These are phyloP conservation scores for Scaptomyza hsui DNA, from an alignment of 1,140 invertebrate genomes.

Conservation along the genomic window DNA sequence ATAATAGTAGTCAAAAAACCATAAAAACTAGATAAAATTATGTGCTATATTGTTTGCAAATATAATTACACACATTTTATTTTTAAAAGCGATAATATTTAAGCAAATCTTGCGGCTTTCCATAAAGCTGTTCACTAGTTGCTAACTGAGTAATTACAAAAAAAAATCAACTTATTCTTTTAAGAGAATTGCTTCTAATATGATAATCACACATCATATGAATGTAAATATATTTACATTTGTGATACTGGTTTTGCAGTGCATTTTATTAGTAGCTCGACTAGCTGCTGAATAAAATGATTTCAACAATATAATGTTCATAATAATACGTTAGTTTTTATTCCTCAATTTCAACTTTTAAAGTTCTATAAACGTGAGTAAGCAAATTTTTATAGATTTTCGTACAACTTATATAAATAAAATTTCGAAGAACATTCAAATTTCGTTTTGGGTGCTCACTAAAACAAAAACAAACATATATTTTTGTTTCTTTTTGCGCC, in stretches of 20 bases:
- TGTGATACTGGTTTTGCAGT: neutral
- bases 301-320: neutral
- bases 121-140: neutral
- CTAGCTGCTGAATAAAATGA: neutral
- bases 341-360: too few species aligned
- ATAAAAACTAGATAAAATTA: constrained; percentile 17
- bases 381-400: neutral
- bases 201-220: neutral
- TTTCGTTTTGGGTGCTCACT: constrained; percentile 9
- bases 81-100: constrained; percentile 5
- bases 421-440: neutral
- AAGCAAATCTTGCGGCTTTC: constrained; percentile 9
- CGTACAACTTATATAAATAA: neutral
- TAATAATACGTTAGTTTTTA: too few species aligned
- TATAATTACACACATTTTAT: neutral
- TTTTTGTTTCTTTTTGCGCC: constrained; percentile 2
- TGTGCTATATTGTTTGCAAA: neutral
- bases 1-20: neutral
- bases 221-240: neutral
- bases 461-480: constrained; percentile 3
- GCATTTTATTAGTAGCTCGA: neutral
- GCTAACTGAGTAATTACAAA: constrained; percentile 1
- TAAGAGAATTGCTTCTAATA: neutral
- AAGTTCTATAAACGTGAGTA: neutral
- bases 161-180: neutral